These are phyloP conservation scores for Ischnus inquisitorius DNA, from an alignment of 2,888 invertebrate species.

Conservation along the genomic window DNA sequence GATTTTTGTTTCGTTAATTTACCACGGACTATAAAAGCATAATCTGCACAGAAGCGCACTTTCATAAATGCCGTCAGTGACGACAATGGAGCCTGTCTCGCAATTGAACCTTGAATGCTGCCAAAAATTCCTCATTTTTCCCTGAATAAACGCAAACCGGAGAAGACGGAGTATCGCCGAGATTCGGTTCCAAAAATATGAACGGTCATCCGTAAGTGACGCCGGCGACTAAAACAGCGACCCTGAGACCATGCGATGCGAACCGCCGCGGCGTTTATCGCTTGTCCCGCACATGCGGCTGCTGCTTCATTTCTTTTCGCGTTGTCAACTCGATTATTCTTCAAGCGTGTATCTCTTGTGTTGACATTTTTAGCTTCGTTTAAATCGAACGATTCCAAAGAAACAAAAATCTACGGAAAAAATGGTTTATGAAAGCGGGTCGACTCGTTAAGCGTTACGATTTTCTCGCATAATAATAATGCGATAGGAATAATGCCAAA, in stretches of 20 bases:
- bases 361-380: not conserved
- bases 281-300: not conserved
- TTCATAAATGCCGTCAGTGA: slow-evolving; percentile 44
- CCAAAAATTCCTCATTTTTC: slow-evolving; percentile 42
- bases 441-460: not conserved
- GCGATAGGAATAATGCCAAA: too few relatives aligned
- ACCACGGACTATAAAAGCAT: too few relatives aligned
- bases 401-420: not conserved
- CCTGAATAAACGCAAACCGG: slow-evolving; percentile 33
- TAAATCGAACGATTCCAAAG: not conserved
- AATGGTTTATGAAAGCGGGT: not conserved
- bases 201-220: slow-evolving; percentile 42
- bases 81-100: slow-evolving; percentile 39
- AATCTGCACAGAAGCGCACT: too few relatives aligned
- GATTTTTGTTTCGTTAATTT: too few relatives aligned
- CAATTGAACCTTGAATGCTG: slow-evolving; percentile 31
- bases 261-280: slow-evolving; percentile 2
- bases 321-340: slow-evolving; percentile 16
- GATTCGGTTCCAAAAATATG: slow-evolving; percentile 58
- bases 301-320: not conserved
- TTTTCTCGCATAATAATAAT: too few relatives aligned
- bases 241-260: not conserved
- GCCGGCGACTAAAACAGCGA: slow-evolving; percentile 14
- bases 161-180: slow-evolving; percentile 45
- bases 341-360: not conserved